Evolutionary conservation across 2,797 vertebrate genomes (phyloP).

Genomic region (Enoplosus armatus): DNA sequence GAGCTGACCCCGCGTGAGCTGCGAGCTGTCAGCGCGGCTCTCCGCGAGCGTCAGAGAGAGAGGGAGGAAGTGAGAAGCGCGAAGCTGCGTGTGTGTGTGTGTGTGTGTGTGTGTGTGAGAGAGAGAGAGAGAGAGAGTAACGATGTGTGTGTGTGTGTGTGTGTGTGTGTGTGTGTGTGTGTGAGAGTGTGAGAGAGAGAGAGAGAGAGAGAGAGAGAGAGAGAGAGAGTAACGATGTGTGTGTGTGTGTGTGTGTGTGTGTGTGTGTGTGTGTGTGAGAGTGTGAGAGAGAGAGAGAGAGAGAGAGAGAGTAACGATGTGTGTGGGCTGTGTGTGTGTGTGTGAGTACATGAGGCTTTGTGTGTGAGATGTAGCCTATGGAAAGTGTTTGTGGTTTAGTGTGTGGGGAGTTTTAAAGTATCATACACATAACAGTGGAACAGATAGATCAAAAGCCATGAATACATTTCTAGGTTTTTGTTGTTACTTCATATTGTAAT

Average conservation of each 20-base stretch:
- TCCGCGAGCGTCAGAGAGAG: conserved; percentile 19
- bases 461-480: not conserved
- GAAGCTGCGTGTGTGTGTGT: not conserved
- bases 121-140: not conserved
- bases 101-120: not conserved
- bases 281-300: conserved; percentile 12
- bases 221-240: too few relatives aligned
- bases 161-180: conserved; percentile 1
- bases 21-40: conserved; percentile 40
- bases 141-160: not conserved
- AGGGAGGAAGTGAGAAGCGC: conserved; percentile 5
- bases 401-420: not conserved
- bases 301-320: not conserved
- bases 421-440: not conserved
- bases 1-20: conserved; percentile 33
- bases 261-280: not conserved
- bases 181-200: not conserved
- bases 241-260: not conserved
- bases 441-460: not conserved
- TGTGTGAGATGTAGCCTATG: conserved; percentile 8
- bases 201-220: not conserved
- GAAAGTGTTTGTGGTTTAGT: conserved; percentile 36
- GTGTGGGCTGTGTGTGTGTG: not conserved
- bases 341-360: conserved; percentile 1
- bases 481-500: not conserved